Evolutionary conservation across 2,888 invertebrate genomes (phyloP).

Genomic region (Protonemura montana): DNA sequence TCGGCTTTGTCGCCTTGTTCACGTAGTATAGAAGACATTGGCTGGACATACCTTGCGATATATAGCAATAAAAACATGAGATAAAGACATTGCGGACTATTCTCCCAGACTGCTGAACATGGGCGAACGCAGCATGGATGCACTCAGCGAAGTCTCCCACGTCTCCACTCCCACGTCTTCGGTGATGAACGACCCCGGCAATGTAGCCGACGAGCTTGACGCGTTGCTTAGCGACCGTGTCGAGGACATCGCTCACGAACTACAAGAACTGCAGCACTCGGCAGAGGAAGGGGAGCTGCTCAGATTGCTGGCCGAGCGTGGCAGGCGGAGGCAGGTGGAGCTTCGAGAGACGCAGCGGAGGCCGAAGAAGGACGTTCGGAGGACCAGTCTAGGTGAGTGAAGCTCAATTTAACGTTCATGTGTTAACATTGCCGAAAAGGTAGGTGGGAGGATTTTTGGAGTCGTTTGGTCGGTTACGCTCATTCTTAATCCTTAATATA

Average conservation of each 20-base stretch:
- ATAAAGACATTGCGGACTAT: no score
- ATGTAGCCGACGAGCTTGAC: neutral
- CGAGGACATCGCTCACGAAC: neutral
- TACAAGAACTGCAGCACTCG: neutral
- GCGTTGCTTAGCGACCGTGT: neutral
- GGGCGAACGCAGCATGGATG: no score
- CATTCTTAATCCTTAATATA: no score
- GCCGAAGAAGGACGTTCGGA: neutral
- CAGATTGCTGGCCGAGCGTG: neutral
- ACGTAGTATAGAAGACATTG: no score
- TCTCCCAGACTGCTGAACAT: no score
- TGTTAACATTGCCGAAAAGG: no score
- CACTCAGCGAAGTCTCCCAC: neutral
- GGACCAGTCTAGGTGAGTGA: neutral
- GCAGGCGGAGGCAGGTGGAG: neutral
- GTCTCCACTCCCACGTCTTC: neutral
- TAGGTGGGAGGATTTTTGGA: no score
- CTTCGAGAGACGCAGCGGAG: neutral
- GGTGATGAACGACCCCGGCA: neutral
- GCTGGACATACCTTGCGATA: no score
- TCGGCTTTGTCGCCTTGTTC: no score
- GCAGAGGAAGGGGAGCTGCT: neutral
- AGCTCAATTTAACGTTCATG: neutral
- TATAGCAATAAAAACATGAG: no score
- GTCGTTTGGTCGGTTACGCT: no score